Evolutionary conservation across 2,113 vertebrate species (phyloP).

Genomic region (Pipa parva): DNA sequence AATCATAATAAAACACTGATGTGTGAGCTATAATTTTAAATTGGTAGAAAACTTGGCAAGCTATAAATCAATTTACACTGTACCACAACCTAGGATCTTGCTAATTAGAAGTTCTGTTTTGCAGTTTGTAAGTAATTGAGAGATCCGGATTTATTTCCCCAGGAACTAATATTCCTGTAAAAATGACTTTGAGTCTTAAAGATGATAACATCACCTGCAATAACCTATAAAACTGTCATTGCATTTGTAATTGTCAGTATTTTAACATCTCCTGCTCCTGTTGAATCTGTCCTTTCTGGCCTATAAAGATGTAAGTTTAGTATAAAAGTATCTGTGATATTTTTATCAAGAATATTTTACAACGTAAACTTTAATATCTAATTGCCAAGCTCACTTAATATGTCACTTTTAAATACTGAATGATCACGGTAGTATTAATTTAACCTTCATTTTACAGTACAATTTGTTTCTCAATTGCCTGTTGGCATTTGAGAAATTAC

Average conservation of each 20-base stretch:
- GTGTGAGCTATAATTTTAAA: not conserved
- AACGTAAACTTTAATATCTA: constrained; percentile 41
- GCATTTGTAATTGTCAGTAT: constrained; percentile 26
- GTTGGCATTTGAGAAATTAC: constrained; percentile 32
- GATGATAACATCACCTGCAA: constrained; percentile 12
- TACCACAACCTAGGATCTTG: not conserved
- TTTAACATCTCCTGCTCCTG: constrained; percentile 18
- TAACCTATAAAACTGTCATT: constrained; percentile 34
- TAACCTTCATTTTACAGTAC: constrained; percentile 27
- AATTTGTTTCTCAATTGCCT: constrained; percentile 26
- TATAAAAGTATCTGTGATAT: constrained; percentile 22
- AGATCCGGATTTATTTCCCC: constrained; percentile 14
- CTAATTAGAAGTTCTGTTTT: constrained; percentile 27
- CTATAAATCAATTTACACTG: not conserved
- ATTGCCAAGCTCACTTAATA: constrained; percentile 28
- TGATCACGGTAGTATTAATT: constrained; percentile 29
- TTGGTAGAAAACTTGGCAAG: not conserved
- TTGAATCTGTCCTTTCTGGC: constrained; percentile 29
- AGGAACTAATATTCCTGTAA: constrained; percentile 24
- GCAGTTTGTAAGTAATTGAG: constrained; percentile 13
- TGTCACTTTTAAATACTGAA: constrained; percentile 37
- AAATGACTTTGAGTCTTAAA: constrained; percentile 9
- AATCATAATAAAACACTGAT: not conserved
- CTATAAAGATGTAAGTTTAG: constrained; percentile 29
- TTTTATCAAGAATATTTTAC: constrained; percentile 32